Conservation (phyloP, 92 coral and sea anemone species). For the Porites divaricata region DNA sequence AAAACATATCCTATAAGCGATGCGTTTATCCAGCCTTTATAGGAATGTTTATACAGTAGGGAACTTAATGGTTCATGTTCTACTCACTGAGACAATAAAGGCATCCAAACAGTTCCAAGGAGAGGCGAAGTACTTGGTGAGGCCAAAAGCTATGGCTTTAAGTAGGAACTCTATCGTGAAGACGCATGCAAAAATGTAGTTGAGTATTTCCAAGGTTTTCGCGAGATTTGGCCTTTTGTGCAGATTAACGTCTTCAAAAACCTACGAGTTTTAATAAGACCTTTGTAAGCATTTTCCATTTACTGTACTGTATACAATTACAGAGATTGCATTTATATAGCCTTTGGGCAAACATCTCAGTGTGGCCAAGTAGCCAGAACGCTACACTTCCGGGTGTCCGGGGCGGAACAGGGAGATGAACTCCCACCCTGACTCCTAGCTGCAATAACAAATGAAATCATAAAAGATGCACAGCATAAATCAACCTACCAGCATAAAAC, state of each 20-base stretch:
- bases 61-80: no score
- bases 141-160: slow-evolving; percentile 87
- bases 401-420: not conserved
- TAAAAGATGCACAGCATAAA: not conserved
- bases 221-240: slow-evolving; percentile 74
- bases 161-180: slow-evolving; percentile 82
- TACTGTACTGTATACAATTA: not conserved
- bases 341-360: no score
- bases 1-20: no score
- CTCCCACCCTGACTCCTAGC: not conserved
- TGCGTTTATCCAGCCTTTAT: no score
- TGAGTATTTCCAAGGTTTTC: slow-evolving; percentile 67
- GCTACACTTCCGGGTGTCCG: not conserved
- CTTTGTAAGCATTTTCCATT: not conserved
- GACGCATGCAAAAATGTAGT: slow-evolving; percentile 84
- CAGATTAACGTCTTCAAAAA: slow-evolving; percentile 90
- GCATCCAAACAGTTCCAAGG: slow-evolving; percentile 95
- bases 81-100: slow-evolving; percentile 87
- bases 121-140: slow-evolving; percentile 82
- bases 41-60: no score
- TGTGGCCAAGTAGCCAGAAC: no score
- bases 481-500: slow-evolving; percentile 76
- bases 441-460: no score
- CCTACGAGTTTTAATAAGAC: slow-evolving; percentile 48
- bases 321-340: no score